Evolutionary conservation across 2,113 vertebrate genomes (phyloP).

Genomic region (Deroptyus accipitrinus): DNA sequence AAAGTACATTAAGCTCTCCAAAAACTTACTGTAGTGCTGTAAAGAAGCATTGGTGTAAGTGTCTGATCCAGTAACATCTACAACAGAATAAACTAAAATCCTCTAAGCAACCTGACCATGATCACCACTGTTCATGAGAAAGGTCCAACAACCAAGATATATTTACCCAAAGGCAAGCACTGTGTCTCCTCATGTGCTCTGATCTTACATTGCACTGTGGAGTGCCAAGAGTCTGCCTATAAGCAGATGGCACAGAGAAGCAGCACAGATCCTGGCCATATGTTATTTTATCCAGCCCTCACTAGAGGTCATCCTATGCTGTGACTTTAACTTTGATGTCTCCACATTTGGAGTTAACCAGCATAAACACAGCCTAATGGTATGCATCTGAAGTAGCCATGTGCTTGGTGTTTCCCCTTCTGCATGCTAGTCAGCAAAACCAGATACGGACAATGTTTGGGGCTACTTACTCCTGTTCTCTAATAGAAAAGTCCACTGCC

Average conservation of each 20-base stretch:
- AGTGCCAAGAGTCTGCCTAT: not conserved
- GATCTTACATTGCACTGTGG: not conserved
- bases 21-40: not conserved
- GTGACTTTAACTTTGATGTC: not conserved
- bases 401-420: not conserved
- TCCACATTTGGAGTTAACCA: not conserved
- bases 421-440: not conserved
- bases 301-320: slow-evolving; percentile 44
- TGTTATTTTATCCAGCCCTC: not conserved
- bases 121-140: not conserved
- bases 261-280: not conserved
- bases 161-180: not conserved
- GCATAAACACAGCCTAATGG: not conserved
- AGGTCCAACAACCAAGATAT: not conserved
- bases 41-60: not conserved
- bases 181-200: not conserved
- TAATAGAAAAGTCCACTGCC: not conserved
- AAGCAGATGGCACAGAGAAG: not conserved
- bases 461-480: not conserved
- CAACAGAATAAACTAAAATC: not conserved
- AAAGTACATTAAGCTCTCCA: not conserved
- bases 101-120: not conserved
- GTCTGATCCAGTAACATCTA: not conserved
- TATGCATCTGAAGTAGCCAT: fast-evolving
- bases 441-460: fast-evolving